Evolutionary conservation across 2,888 invertebrate species (phyloP).

Genomic region (Cataglyphis rosenhaueri): DNA sequence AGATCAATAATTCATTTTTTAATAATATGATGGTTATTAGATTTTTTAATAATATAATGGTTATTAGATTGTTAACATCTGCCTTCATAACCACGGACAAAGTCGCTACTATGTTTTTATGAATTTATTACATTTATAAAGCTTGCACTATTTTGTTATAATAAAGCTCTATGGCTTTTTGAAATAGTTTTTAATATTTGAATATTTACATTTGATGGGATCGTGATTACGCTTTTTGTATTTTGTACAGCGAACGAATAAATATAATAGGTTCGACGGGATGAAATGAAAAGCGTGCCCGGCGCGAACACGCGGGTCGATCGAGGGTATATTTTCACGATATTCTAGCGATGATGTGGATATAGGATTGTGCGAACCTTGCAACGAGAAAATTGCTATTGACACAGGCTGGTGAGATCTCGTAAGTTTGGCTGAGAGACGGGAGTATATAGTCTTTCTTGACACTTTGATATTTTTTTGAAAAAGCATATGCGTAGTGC

Average conservation of each 20-base stretch:
- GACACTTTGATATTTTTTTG: conserved; percentile 5
- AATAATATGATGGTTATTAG: background rate
- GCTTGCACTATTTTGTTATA: background rate
- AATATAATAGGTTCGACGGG: conserved; percentile 2
- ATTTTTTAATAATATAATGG: background rate
- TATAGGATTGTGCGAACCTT: conserved; percentile 35
- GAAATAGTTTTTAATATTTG: background rate
- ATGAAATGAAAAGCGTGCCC: conserved; percentile 7
- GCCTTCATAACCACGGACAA: background rate
- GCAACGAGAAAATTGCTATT: conserved; percentile 42
- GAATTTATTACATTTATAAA: background rate
- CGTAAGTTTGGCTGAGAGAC: conserved; percentile 5
- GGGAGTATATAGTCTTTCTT: background rate
- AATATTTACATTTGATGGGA: background rate
- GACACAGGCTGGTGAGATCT: conserved; percentile 34
- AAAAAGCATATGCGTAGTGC: background rate
- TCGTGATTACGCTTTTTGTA: conserved; percentile 10
- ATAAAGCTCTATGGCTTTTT: background rate
- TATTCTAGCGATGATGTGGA: conserved; percentile 30
- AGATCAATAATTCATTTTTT: background rate
- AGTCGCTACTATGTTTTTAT: background rate
- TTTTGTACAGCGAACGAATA: conserved; percentile 1
- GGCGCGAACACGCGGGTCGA: conserved; percentile 21
- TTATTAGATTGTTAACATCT: background rate
- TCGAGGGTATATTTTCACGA: conserved; percentile 40